These are phyloP conservation scores for Podabrus alpinus DNA, from an alignment of 2,888 invertebrate species.

Conservation along the genomic window DNA sequence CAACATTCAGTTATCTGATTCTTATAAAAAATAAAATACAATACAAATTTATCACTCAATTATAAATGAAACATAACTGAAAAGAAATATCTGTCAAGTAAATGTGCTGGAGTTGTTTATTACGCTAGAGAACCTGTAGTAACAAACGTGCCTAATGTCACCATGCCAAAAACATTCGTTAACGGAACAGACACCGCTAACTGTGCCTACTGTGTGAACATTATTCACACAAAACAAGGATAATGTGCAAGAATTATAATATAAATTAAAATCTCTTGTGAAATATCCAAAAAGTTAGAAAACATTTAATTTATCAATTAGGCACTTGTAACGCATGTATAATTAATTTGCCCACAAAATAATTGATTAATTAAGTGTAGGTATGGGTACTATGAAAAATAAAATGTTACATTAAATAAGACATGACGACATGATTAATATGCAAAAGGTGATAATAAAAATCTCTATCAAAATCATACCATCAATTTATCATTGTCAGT, in stretches of 20 bases:
- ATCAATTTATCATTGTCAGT: background rate
- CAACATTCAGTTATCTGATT: background rate
- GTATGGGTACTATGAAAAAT: background rate
- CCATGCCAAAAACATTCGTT: constrained; percentile 5
- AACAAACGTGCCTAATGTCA: constrained; percentile 3
- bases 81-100: constrained; percentile 2
- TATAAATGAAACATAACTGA: background rate
- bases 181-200: constrained; percentile 3
- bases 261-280: background rate
- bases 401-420: background rate
- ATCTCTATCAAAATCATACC: background rate
- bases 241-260: background rate
- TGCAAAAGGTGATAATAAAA: background rate
- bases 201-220: constrained; percentile 1
- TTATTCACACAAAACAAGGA: constrained; percentile 5
- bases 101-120: background rate
- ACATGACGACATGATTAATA: background rate
- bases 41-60: background rate
- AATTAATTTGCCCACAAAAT: background rate
- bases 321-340: background rate
- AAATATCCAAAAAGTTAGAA: background rate
- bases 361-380: background rate
- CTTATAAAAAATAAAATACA: background rate
- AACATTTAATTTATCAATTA: background rate
- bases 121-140: background rate